phyloP scores from a whole-genome alignment of 2,888 invertebrate genomes.

The Chrysodeixis includens region DNA sequence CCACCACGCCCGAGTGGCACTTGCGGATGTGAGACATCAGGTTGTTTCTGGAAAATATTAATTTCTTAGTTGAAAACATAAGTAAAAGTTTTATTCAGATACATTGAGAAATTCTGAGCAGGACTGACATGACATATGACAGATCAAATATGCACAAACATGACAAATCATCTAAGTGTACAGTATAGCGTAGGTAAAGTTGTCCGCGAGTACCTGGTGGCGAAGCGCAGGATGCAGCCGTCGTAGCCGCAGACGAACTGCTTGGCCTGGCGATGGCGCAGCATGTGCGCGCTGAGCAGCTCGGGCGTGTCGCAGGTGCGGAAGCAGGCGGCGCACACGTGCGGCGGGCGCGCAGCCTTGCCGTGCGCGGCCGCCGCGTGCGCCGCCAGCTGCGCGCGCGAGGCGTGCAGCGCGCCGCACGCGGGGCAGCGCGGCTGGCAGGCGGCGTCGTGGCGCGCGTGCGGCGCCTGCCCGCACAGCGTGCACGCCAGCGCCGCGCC shows the following conservation, averaged over 20 bases:
- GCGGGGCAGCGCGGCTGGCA: constrained; percentile 60
- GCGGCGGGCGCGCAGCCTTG: constrained; percentile 52
- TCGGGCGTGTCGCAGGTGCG: constrained; percentile 55
- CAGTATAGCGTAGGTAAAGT: neutral
- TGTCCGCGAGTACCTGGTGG: constrained; percentile 65
- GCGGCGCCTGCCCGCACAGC: constrained; percentile 60
- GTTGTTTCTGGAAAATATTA: constrained; percentile 62
- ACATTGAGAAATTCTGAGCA: no score
- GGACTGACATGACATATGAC: no score
- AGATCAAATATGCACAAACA: no score
- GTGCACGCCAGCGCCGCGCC: constrained; percentile 61
- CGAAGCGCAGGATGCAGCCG: constrained; percentile 81
- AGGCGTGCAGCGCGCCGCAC: constrained; percentile 42
- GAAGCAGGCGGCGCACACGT: constrained; percentile 73
- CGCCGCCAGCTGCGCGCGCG: constrained; percentile 60
- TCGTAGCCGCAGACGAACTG: constrained; percentile 84
- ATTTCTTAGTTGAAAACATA: neutral
- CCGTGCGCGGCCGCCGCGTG: constrained; percentile 62
- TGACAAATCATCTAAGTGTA: no score
- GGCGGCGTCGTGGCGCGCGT: constrained; percentile 52
- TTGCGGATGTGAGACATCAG: constrained; percentile 83
- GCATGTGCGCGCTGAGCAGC: constrained; percentile 72
- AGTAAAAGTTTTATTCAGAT: no score
- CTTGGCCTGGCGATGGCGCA: constrained; percentile 74
- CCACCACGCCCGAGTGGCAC: constrained; percentile 70